phyloP scores from a whole-genome alignment of 2,888 invertebrate genomes.

The Drosophila anomelani region DNA sequence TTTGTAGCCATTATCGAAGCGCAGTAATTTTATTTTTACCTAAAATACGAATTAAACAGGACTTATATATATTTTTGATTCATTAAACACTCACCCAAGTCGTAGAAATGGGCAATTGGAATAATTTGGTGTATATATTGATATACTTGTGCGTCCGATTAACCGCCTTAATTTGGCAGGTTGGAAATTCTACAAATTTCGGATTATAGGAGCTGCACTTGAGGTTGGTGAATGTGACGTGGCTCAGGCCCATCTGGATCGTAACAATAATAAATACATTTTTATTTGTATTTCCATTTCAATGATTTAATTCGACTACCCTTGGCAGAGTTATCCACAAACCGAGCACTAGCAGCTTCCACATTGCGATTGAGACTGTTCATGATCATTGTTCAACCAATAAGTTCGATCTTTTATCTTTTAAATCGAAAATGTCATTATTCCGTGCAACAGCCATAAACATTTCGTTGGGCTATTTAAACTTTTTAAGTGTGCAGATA shows the following conservation, averaged over 20 bases:
- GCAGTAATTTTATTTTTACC: constrained; percentile 28
- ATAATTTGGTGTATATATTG: constrained; percentile 2
- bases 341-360: constrained; percentile 9
- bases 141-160: constrained; percentile 59
- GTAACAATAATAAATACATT: background rate
- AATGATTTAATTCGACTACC: background rate
- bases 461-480: constrained; percentile 1
- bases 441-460: constrained; percentile 1
- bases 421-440: constrained; percentile 12
- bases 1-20: constrained; percentile 47
- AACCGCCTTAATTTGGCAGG: constrained; percentile 53
- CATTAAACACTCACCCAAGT: constrained; percentile 31
- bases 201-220: constrained; percentile 34
- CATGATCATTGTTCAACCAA: background rate
- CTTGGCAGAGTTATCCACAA: constrained; percentile 22
- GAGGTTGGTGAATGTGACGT: constrained; percentile 57
- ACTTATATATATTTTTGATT: no score
- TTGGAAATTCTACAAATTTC: background rate
- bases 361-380: constrained; percentile 12
- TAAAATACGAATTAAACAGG: background rate
- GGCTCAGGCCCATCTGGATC: constrained; percentile 8
- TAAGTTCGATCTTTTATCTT: background rate
- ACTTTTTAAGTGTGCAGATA: background rate
- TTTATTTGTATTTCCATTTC: background rate
- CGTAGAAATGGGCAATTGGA: constrained; percentile 15